Evolutionary conservation across 1,140 invertebrate species (phyloP).

Genomic region (Anoplolepis gracilipes): DNA sequence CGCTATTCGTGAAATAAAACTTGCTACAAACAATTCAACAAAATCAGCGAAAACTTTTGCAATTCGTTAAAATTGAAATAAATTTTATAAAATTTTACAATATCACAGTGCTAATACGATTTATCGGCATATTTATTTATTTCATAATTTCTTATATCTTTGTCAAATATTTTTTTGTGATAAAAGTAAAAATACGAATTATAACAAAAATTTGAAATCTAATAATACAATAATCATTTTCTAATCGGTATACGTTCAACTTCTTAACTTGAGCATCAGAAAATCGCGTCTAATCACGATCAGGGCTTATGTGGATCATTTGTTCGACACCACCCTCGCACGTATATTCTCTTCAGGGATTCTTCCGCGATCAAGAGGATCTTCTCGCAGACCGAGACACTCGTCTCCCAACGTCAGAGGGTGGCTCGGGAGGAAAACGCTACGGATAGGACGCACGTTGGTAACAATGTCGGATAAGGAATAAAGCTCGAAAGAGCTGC

Average conservation of each 20-base stretch:
- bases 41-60: background rate
- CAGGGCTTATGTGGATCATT: conserved; percentile 50
- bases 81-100: conserved; percentile 1
- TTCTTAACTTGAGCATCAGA: background rate
- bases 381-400: conserved; percentile 53
- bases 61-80: background rate
- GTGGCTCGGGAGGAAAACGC: conserved; percentile 54
- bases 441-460: conserved; percentile 70
- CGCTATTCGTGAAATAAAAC: background rate
- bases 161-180: background rate
- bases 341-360: conserved; percentile 44
- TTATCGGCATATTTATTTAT: background rate
- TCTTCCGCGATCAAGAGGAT: conserved; percentile 65
- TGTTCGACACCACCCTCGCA: conserved; percentile 11
- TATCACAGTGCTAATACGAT: background rate
- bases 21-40: background rate
- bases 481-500: conserved; percentile 73
- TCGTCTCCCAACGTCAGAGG: conserved; percentile 64
- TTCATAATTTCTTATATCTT: background rate
- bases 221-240: background rate
- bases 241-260: background rate
- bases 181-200: background rate
- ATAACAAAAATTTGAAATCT: background rate
- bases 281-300: conserved; percentile 67
- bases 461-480: conserved; percentile 83